phyloP scores from a whole-genome alignment of 2,888 invertebrate genomes.

The Halocaridina rubra region DNA sequence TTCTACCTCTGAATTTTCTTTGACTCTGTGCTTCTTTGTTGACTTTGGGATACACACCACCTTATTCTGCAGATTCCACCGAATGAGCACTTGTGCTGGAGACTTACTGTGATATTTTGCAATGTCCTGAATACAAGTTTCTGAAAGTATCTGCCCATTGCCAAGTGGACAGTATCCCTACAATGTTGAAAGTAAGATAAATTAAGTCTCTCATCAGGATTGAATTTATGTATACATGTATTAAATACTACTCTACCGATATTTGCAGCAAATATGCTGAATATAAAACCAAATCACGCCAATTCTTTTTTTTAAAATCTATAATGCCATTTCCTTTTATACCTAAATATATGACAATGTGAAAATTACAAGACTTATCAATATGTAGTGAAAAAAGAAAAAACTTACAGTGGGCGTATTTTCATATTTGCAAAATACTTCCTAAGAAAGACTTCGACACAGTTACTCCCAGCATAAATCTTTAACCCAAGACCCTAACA shows the following conservation, averaged over 20 bases:
- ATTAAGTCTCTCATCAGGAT: no score
- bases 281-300: background rate
- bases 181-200: conserved; percentile 42
- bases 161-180: conserved; percentile 69
- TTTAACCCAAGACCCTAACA: no score
- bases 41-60: conserved; percentile 69
- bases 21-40: conserved; percentile 66
- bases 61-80: conserved; percentile 68
- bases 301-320: background rate
- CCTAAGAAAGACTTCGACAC: no score
- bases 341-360: background rate
- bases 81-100: conserved; percentile 68
- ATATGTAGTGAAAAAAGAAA: no score
- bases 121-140: conserved; percentile 65
- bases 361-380: no score
- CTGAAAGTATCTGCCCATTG: conserved; percentile 67
- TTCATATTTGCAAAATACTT: no score
- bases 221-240: background rate
- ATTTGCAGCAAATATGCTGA: background rate
- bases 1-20: conserved; percentile 67
- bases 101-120: conserved; percentile 66
- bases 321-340: background rate
- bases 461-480: no score
- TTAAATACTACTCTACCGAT: background rate
- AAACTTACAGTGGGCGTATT: no score